Evolutionary conservation across 2,888 invertebrate species (phyloP).

Genomic region (Lamellibrachia satsuma): DNA sequence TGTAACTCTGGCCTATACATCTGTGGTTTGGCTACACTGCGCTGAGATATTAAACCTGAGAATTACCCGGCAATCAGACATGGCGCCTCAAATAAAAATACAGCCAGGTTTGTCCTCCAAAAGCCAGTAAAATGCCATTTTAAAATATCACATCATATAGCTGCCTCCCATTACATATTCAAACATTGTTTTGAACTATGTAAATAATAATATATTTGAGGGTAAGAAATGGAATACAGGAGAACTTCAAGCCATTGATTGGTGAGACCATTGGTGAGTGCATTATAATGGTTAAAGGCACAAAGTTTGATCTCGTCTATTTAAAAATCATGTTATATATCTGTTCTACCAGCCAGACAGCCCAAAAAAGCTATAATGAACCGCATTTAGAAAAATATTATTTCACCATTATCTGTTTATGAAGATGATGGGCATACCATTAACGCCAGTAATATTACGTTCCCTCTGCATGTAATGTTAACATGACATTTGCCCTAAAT

Average conservation of each 20-base stretch:
- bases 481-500: too few relatives aligned
- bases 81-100: background rate
- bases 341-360: too few relatives aligned
- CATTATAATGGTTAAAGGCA: background rate
- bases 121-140: background rate
- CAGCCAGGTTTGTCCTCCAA: background rate
- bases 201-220: background rate
- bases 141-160: constrained; percentile 2
- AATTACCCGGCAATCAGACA: background rate
- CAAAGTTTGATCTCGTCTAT: too few relatives aligned
- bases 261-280: background rate
- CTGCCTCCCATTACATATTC: background rate
- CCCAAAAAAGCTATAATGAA: too few relatives aligned
- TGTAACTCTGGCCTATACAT: too few relatives aligned
- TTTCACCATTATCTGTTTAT: too few relatives aligned
- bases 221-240: background rate
- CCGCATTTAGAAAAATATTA: too few relatives aligned
- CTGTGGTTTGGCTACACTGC: background rate
- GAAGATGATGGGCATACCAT: too few relatives aligned
- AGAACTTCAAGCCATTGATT: background rate
- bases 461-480: too few relatives aligned
- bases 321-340: too few relatives aligned
- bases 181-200: background rate
- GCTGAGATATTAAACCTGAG: background rate
- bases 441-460: too few relatives aligned